A percentile compares a stretch with the other conserved stretches of the same genome.
phyloP scores from a whole-genome alignment of 2,888 invertebrate genomes.

The Nudaria mundana region DNA sequence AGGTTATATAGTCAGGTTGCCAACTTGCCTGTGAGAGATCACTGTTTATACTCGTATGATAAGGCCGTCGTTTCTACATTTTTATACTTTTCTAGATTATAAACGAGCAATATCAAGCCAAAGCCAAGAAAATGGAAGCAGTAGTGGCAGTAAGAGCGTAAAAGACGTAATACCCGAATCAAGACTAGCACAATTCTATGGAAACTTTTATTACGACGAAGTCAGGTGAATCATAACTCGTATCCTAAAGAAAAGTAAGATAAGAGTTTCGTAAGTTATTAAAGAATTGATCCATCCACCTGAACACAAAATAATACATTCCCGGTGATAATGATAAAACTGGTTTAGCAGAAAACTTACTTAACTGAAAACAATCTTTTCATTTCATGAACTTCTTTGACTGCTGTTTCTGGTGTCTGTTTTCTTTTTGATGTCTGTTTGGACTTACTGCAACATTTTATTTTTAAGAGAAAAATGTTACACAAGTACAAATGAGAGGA shows the following conservation, averaged over 20 bases:
- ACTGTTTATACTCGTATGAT: too few relatives aligned
- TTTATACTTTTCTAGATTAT: constrained; percentile 52
- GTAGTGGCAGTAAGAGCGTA: constrained; percentile 70
- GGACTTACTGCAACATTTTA: too few relatives aligned
- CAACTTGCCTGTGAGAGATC: too few relatives aligned
- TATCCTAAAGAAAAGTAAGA: not conserved
- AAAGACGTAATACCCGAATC: constrained; percentile 84
- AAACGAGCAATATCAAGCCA: constrained; percentile 52
- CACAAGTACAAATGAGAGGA: constrained; percentile 56
- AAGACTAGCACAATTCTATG: constrained; percentile 80
- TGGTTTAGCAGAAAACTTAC: too few relatives aligned
- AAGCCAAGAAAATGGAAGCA: constrained; percentile 61
- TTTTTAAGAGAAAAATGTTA: constrained; percentile 71
- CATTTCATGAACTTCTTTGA: not conserved
- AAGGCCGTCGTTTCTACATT: too few relatives aligned
- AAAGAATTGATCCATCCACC: too few relatives aligned
- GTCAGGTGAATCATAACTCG: constrained; percentile 45
- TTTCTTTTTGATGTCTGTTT: too few relatives aligned
- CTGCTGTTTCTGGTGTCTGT: too few relatives aligned
- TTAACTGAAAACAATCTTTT: too few relatives aligned
- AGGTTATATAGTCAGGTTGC: too few relatives aligned
- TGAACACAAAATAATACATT: too few relatives aligned
- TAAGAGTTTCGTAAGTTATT: not conserved
- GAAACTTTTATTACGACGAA: constrained; percentile 80
- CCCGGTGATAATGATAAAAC: too few relatives aligned